phyloP scores from a whole-genome alignment of 2,113 vertebrate genomes.

The Fulica atra region DNA sequence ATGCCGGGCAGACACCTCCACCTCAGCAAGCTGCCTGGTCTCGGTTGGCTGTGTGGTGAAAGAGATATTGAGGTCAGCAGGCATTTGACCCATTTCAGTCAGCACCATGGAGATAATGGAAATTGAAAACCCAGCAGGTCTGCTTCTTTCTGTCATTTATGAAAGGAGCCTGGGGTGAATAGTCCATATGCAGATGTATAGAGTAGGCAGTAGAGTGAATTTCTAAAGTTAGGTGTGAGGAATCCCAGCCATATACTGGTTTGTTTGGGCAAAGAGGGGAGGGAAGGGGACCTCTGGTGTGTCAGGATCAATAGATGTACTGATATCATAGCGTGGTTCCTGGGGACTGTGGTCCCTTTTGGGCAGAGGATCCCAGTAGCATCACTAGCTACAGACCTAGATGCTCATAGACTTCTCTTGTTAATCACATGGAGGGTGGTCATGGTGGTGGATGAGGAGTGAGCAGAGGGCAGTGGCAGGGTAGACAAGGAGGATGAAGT shows the following conservation, averaged over 20 bases:
- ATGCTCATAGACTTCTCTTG: neutral
- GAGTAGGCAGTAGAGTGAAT: neutral
- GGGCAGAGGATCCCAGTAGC: neutral
- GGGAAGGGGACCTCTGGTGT: neutral
- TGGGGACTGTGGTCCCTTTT: neutral
- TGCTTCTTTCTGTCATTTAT: neutral
- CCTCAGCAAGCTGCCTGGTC: neutral
- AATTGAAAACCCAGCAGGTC: conserved; percentile 1
- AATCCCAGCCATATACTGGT: neutral
- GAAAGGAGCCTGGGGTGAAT: neutral
- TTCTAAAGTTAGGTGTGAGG: neutral
- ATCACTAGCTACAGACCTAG: neutral
- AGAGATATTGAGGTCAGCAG: neutral
- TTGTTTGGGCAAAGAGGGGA: neutral
- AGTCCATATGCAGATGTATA: neutral
- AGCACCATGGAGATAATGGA: neutral
- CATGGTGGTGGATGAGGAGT: rapidly evolving
- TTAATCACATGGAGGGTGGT: neutral
- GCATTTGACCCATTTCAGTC: neutral
- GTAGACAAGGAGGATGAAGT: neutral
- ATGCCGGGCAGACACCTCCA: neutral
- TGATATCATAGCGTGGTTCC: neutral
- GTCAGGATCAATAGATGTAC: neutral
- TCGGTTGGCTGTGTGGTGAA: neutral
- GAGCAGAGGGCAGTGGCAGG: neutral